Conservation (phyloP, 2,888 invertebrate species). For the Lobophora halterata region DNA sequence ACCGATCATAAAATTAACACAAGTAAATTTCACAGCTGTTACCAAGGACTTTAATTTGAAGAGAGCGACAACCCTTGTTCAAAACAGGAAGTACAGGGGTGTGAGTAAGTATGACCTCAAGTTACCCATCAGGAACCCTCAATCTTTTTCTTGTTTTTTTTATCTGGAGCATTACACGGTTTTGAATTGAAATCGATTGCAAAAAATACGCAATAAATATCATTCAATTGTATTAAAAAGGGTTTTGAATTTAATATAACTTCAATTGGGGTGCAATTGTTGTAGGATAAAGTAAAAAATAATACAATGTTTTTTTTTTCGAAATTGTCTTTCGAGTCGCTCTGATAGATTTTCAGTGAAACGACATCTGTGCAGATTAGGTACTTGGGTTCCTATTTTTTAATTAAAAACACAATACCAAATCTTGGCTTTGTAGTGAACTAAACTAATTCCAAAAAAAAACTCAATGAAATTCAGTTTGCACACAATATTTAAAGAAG, state of each 20-base stretch:
- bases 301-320: slow-evolving; percentile 43
- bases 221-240: slow-evolving; percentile 76
- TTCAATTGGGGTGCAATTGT: slow-evolving; percentile 60
- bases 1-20: too few relatives aligned
- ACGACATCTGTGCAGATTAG: slow-evolving; percentile 30
- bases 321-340: slow-evolving; percentile 40
- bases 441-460: too few relatives aligned
- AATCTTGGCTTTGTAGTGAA: too few relatives aligned
- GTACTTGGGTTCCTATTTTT: too few relatives aligned
- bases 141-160: slow-evolving; percentile 45
- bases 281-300: slow-evolving; percentile 52
- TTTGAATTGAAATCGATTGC: slow-evolving; percentile 52
- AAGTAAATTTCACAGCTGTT: too few relatives aligned
- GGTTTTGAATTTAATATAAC: slow-evolving; percentile 75
- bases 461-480: too few relatives aligned
- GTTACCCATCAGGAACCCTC: slow-evolving; percentile 72
- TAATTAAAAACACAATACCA: background rate
- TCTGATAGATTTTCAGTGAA: slow-evolving; percentile 22
- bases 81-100: slow-evolving; percentile 76
- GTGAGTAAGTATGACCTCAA: slow-evolving; percentile 78
- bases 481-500: too few relatives aligned
- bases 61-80: slow-evolving; percentile 53
- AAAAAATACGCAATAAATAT: slow-evolving; percentile 71
- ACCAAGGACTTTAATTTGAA: slow-evolving; percentile 3
- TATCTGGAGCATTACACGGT: slow-evolving; percentile 70